A percentile compares a stretch with the other conserved stretches of the same genome.
These are phyloP conservation scores for Falco novaeseelandiae DNA, from an alignment of 2,797 vertebrate genomes.

Conservation along the genomic window DNA sequence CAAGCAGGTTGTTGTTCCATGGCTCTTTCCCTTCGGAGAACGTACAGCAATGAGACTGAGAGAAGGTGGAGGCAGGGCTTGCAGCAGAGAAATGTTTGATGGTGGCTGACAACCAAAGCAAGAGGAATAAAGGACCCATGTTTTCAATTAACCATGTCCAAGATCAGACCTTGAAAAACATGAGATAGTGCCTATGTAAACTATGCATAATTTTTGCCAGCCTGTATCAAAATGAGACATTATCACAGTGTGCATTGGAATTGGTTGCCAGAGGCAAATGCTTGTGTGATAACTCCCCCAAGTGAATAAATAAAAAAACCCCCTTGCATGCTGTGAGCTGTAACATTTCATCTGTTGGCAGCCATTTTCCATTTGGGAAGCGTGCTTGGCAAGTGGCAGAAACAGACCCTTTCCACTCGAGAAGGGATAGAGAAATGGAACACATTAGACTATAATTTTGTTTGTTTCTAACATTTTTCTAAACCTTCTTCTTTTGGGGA, in stretches of 20 bases:
- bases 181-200: background rate
- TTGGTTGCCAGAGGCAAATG: constrained; percentile 27
- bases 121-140: background rate
- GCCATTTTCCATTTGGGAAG: background rate
- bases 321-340: background rate
- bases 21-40: background rate
- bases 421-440: background rate
- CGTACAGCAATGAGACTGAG: background rate
- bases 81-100: background rate
- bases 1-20: background rate
- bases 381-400: background rate
- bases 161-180: background rate
- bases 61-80: background rate
- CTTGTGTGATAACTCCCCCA: constrained; percentile 1
- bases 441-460: background rate
- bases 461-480: background rate
- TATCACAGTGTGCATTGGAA: background rate
- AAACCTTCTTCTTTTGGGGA: background rate
- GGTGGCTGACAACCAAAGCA: constrained; percentile 4
- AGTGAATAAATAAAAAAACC: background rate
- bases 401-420: background rate
- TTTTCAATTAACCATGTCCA: background rate
- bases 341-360: background rate
- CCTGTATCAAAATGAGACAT: background rate
- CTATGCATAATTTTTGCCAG: background rate